Evolutionary conservation across 2,797 vertebrate species (phyloP), one percentile per base, ranked within the genome.

Genomic region (Hydrocynus forskahlii): DNA sequence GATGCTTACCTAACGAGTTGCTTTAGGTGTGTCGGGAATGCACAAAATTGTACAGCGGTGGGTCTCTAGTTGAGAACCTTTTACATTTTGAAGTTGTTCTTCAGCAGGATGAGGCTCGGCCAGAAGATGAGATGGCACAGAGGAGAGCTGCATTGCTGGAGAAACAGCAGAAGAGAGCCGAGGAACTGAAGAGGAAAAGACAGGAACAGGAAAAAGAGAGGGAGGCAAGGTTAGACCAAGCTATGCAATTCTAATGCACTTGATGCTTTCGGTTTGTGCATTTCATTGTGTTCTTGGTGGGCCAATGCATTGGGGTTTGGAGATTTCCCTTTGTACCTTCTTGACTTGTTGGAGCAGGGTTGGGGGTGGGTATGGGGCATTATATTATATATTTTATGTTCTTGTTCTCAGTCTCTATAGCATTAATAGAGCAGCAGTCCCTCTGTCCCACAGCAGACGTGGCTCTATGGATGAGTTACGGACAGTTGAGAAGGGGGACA

Each of bases 41-140:
- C 5, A 2, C 16, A 7, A 29, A 63, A 63, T 2, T 35, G 4
- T 19, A 13, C 6, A 13, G 23, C 23, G 13, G 2, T 21, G n/a
- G 23, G 23, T 4, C 10, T 62, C 7, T 7, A 60, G 52, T 35
- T 14, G 19, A 43, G 29, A 75, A 40, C 2, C 48, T 43, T 35
- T 77, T 52, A 73, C 13, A 6, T 23, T 73, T 7, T 84, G 12
- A 35, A 62, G 62, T 19, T 17, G 4, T 43, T 52, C 16, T 64
- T 38, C 84, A 87, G 88, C 91, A 98, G 91, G 95, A 94, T 9
- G 93, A 94, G 74, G 94, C 92, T 70, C 94, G 93, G 43, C 90
- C 95, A 0, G 96, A 97, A 73, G 96, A 95, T 8, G 96, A 96
- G 87, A 98, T 98, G 96, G 97, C 96, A 1, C 95, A 96, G 83